Evolutionary conservation across 2,113 vertebrate species (phyloP).

Genomic region (Sander lucioperca): DNA sequence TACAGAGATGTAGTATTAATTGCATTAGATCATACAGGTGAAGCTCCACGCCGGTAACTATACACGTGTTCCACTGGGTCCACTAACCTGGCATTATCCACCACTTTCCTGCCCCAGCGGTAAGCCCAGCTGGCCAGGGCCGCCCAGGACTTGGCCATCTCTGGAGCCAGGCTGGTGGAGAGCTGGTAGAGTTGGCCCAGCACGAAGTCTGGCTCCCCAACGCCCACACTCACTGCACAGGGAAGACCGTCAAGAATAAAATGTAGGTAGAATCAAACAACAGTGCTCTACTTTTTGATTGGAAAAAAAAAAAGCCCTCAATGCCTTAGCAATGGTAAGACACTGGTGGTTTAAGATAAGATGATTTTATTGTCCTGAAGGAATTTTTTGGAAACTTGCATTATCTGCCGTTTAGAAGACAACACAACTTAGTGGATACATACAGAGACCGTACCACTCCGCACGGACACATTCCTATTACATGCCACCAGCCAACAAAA

Average conservation of each 20-base stretch:
- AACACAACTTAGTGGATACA: too few species aligned
- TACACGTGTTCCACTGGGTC: neutral
- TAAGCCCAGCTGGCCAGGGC: conserved; percentile 98
- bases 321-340: neutral
- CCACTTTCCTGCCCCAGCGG: conserved; percentile 98
- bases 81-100: conserved; percentile 96
- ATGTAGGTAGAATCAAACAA: neutral
- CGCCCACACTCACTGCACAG: conserved; percentile 92
- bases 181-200: conserved; percentile 96
- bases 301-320: too few species aligned
- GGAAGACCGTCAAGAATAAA: neutral
- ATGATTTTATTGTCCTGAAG: too few species aligned
- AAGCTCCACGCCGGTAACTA: neutral
- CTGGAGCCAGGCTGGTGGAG: conserved; percentile 94
- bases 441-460: too few species aligned
- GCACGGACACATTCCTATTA: too few species aligned
- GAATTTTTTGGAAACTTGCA: too few species aligned
- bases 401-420: too few species aligned
- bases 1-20: neutral
- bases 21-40: neutral
- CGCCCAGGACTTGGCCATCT: conserved; percentile 98
- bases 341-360: neutral
- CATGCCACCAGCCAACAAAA: too few species aligned
- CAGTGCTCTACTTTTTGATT: neutral
- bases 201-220: conserved; percentile 96